Base-by-base conservation (phyloP, 2,113 vertebrate species). In the Neotragus pygmaeus region DNA sequence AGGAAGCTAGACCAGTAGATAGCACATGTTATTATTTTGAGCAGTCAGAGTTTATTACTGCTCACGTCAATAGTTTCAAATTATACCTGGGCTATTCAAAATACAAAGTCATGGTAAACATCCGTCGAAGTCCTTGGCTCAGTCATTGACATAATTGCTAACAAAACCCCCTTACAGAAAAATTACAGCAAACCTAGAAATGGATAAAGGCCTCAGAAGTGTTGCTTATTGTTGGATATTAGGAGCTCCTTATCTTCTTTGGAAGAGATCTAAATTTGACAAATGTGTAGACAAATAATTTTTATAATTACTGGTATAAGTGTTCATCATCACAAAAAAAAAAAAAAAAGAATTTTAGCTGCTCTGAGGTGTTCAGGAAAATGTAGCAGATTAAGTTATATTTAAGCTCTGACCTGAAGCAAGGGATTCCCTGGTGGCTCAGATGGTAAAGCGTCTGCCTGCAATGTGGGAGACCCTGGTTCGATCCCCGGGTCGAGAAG, bases 401-500 rank as follows among this genome's bases (percentile, higher is more conserved):
- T 36, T 14, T 36, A 55, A 85, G 17, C 5, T 90, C 15, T 45
- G 60, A 92, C 25, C 47, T 58, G 49, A 82, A 49, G 17, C 51
- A 73, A 62, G 7, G 57, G 57, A 58, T 27, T 58, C 57, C 57
- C 57, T 58, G 57, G 57, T 58, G 23, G 1, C 57, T 58, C 57
- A 27, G 57, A 58, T 27, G 23, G 10, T 58, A 58, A 58, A 58
- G 23, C 10, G 0, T 58, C 23, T 58, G 57, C 57, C 57, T 58
- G 57, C 25, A 58, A 27, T 5, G 57, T 58, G 57, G 57, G 9
- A 58, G 57, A 58, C 57, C 57, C 10, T 11, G 23, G 57, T 58
- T 57, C 57, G 4, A 27, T 5, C 57, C 57, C 23, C 0, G 0
- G 23, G 57, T 27, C 4, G 0, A 25, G 25, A 27, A 58, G 57